Evolutionary conservation across 2,797 vertebrate genomes (phyloP), one percentile per base, ranked within the genome.

Genomic region (Notamacropus eugenii): DNA sequence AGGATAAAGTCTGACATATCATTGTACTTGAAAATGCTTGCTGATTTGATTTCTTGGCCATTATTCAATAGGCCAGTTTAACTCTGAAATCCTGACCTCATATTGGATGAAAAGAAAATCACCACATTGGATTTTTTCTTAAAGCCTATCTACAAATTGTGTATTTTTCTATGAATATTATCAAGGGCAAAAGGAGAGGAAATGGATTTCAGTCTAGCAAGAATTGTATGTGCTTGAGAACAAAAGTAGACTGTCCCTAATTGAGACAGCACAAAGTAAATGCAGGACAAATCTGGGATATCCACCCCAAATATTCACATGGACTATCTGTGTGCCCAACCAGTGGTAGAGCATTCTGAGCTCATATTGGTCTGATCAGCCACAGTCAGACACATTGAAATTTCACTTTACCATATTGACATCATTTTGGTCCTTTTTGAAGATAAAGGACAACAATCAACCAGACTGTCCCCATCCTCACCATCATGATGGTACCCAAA

Each of bases 91-190:
- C 91, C 3, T 96, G 91, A 91, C 98, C 12, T 95, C 93, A 52
- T 55, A 95, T 96, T 54, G 87, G 96, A 95, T 95, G 55, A 95
- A 59, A 93, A 94, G 14, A 31, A 31, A 16, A 96, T 87, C 54
- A 94, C 91, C 3, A 52, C 4, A 90, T 1, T n/a, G 93, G 22
- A 0, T 62, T 52, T 19, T 96, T 91, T 96, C 93, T 90, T 94
- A 58, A 91, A 55, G 95, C 59, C 56, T 96, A 92, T 62, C 93
- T 94, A 1, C 5, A 87, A 87, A 11, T 95, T 29, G 50, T 40
- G 93, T 82, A 56, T 0, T 55, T 93, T 96, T 93, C 59, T 57
- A 34, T 19, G 93, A 96, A 82, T 40, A 62, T 31, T 94, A 54
- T 55, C 94, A 90, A 74, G 13, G 94, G 22, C 0, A 82, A 93